Evolutionary conservation across 2,888 invertebrate species (phyloP), one percentile per base, ranked within the genome.

Genomic region (Andrena trimmerana): DNA sequence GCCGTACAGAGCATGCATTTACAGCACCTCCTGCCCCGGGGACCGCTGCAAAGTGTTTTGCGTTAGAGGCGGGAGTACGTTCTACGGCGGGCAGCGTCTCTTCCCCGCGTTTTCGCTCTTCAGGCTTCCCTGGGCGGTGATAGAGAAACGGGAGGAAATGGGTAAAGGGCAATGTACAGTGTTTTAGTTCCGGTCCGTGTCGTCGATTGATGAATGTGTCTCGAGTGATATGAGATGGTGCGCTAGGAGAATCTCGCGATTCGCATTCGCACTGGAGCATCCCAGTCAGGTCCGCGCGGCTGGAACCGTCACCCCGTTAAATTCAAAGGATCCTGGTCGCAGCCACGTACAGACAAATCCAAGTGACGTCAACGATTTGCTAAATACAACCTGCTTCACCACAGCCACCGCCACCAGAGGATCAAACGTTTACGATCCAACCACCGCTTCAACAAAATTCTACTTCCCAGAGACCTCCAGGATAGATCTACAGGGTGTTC

Each of bases 271-370:
- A 78, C 74, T 85, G 85, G 85, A 86, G 74, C 70, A 57, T 81
- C 86, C 88, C 90, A 90, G 90, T 92, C 92, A 91, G 91, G 90
- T 91, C 87, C 91, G 90, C 88, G 82, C 71, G 86, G 83, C 83
- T 85, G 60, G 63, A 90, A 90, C 89, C 90, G 78, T 79, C 70
- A 75, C 73, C 73, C 13, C 65, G 66, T 74, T 54, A 54, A 82
- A 65, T 83, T 71, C 83, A 85, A 65, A 42, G 52, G 54, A 48
- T 77, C 36, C 10, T 78, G 66, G 63, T 81, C 50, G 54, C 24
- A 60, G 27, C 67, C 16, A 2, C n/a, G 29, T 7, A 10, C 52
- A 31, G 31, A 20, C 16, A 16, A 13, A 66, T 68, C n/a, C 60
- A 16, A 27, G 2, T n/a, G 29, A 62, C 54, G 7, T 24, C 24